These are phyloP conservation scores for Prochilodus magdalenae DNA, from an alignment of 2,113 vertebrate genomes.

Conservation along the genomic window DNA sequence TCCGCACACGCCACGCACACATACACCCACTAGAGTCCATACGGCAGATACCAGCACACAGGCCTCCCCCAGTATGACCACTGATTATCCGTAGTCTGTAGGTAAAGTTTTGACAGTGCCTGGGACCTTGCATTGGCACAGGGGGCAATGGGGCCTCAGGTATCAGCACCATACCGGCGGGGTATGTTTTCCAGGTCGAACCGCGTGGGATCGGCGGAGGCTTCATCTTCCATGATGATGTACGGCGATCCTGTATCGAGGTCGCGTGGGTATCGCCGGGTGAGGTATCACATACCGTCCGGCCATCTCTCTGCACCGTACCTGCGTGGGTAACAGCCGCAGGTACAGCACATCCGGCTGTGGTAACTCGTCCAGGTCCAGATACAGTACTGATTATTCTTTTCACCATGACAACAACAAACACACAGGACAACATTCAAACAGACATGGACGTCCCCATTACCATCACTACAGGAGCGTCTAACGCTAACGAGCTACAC, in stretches of 20 bases:
- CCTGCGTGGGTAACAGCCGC: too few species aligned
- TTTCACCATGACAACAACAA: neutral
- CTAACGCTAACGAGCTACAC: too few species aligned
- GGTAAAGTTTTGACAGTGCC: conserved; percentile 97
- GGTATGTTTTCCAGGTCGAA: conserved; percentile 97
- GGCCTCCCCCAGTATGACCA: too few species aligned
- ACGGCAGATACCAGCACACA: too few species aligned
- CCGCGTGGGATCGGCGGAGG: conserved; percentile 92
- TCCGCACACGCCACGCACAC: neutral
- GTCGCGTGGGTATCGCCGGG: too few species aligned
- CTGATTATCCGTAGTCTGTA: conserved; percentile 93
- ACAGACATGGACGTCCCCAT: too few species aligned
- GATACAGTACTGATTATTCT: conserved; percentile 98
- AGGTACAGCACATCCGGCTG: too few species aligned
- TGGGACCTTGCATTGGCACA: conserved; percentile 93
- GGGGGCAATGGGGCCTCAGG: conserved; percentile 94
- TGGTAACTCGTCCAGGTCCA: conserved; percentile 98
- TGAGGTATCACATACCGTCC: too few species aligned
- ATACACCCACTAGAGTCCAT: conserved; percentile 46
- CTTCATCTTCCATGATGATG: conserved; percentile 99
- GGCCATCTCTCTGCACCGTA: too few species aligned
- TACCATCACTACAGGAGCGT: too few species aligned
- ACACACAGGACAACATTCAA: neutral
- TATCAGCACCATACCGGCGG: too few species aligned
- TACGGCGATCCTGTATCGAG: conserved; percentile 95